These are phyloP conservation scores for Tragelaphus imberbis DNA, from an alignment of 2,113 vertebrate genomes.

Conservation along the genomic window DNA sequence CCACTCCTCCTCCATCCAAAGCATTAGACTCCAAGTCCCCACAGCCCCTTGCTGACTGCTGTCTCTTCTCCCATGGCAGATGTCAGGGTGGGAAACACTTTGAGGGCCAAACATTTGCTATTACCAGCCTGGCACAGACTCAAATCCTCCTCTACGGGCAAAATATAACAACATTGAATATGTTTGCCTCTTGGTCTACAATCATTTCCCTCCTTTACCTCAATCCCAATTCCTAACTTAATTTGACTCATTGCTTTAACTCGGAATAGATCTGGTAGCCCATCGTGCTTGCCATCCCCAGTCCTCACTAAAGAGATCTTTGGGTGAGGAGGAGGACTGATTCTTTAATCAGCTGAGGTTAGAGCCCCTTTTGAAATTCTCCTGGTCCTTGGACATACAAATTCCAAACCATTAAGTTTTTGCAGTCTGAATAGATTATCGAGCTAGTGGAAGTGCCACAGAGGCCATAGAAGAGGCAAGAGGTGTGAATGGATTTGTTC, in stretches of 20 bases:
- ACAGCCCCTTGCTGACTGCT: neutral
- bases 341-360: neutral
- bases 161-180: neutral
- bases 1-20: neutral
- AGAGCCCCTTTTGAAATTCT: neutral
- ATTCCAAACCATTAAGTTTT: neutral
- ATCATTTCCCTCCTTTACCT: neutral
- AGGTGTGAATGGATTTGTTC: neutral
- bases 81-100: constrained; percentile 48
- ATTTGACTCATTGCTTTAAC: neutral
- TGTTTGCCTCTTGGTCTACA: neutral
- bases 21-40: neutral
- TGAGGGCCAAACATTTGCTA: constrained; percentile 46
- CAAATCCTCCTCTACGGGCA: neutral
- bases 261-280: neutral
- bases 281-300: neutral
- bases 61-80: constrained; percentile 40
- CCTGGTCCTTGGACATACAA: neutral
- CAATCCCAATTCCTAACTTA: neutral
- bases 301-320: neutral
- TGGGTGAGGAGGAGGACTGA: neutral
- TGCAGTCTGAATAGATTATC: neutral
- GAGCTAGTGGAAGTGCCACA: neutral
- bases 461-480: neutral
- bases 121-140: constrained; percentile 3